These are phyloP conservation scores for Drosophila novamexicana DNA, from an alignment of 1,140 invertebrate species.

Conservation along the genomic window DNA sequence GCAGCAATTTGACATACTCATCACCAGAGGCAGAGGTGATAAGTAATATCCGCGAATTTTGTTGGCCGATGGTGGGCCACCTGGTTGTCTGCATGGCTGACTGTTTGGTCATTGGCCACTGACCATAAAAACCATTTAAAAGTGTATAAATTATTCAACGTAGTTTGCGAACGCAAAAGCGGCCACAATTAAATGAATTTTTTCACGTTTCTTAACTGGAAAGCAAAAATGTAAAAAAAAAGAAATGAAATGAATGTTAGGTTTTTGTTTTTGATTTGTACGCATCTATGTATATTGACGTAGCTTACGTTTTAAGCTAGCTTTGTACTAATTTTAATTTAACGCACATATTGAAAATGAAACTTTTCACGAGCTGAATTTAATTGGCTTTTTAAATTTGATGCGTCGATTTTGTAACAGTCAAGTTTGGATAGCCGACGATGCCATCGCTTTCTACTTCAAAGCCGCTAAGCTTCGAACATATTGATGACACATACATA, in stretches of 20 bases:
- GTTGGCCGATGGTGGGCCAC: background rate
- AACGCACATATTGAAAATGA: conserved; percentile 80
- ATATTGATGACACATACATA: conserved; percentile 67
- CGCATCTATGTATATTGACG: conserved; percentile 40
- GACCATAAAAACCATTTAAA: conserved; percentile 57
- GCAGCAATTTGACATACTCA: background rate
- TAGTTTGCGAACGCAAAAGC: conserved; percentile 54
- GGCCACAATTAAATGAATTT: conserved; percentile 77
- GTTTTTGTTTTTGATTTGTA: conserved; percentile 28
- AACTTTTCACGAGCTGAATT: conserved; percentile 75
- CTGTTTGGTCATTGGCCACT: conserved; percentile 19
- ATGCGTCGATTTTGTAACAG: conserved; percentile 74
- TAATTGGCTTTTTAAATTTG: conserved; percentile 74
- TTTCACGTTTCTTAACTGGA: conserved; percentile 62
- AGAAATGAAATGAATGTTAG: conserved; percentile 34
- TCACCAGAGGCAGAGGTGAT: background rate
- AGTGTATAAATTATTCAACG: conserved; percentile 66
- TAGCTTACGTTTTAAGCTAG: conserved; percentile 11
- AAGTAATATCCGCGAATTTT: background rate
- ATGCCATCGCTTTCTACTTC: conserved; percentile 60
- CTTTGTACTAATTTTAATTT: conserved; percentile 72
- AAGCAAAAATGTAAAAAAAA: conserved; percentile 30
- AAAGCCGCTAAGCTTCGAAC: conserved; percentile 24
- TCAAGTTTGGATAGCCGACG: conserved; percentile 14
- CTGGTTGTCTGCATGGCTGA: background rate